Percentiles rank a stretch among this genome's conserved stretches.
Conservation (phyloP, 2,888 invertebrate species). For the Drosophila peninsularis region DNA sequence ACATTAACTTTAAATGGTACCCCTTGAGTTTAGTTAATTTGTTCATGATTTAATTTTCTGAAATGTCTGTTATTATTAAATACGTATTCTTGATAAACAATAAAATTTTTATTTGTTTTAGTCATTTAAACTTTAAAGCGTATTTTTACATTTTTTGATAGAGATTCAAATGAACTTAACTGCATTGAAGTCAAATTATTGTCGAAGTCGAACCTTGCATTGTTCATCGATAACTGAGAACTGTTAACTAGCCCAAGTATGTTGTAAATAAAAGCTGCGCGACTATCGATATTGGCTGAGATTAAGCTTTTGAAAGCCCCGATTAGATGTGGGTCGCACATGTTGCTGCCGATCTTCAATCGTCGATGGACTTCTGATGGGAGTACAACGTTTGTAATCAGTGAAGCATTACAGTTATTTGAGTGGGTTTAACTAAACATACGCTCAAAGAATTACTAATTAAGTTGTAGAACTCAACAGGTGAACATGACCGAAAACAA, state of each 20-base stretch:
- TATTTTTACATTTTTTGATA: neutral
- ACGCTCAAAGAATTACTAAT: neutral
- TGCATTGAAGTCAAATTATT: neutral
- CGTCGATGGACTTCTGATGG: slow-evolving; percentile 2
- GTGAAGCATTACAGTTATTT: neutral
- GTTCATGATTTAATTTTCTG: slow-evolving; percentile 33
- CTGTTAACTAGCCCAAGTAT: neutral
- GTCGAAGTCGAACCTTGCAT: neutral
- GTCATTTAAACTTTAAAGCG: neutral
- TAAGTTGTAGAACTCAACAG: neutral
- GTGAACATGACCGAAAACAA: slow-evolving; percentile 32
- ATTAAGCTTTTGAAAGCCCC: slow-evolving; percentile 14
- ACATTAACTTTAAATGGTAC: slow-evolving; percentile 23
- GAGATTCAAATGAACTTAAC: neutral
- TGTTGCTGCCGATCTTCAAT: slow-evolving; percentile 21
- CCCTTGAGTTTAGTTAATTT: slow-evolving; percentile 51
- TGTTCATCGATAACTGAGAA: neutral
- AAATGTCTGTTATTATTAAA: slow-evolving; percentile 19
- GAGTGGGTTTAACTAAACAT: neutral
- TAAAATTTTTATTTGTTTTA: slow-evolving; percentile 39
- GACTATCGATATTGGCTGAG: slow-evolving; percentile 25
- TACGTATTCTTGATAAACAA: slow-evolving; percentile 29
- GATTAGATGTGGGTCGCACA: slow-evolving; percentile 1
- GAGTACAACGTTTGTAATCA: neutral
- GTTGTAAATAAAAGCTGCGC: neutral